Base-by-base conservation (phyloP, 2,888 invertebrate species). In the Spisula solida region DNA sequence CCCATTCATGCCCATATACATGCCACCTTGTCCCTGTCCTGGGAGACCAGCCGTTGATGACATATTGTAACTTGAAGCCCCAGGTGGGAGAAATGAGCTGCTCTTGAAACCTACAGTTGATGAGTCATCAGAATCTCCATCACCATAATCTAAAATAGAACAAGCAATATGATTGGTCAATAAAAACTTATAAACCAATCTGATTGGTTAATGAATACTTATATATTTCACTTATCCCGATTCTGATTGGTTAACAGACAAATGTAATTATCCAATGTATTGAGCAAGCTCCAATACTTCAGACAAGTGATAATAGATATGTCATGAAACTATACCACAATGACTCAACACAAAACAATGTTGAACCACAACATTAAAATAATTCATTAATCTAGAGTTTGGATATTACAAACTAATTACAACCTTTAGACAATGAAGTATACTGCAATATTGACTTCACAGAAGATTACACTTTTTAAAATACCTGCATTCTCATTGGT, bases 1-100 rank as follows among this genome's bases (percentile, higher is more conserved):
- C 92, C 98, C 98, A 97, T 98, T 98, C 96, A 99, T 98, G 92
- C 98, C 98, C 95, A 95, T 96, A 88, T 95, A 96, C 94, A 95
- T 94, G 66, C 95, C 94, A n/a, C 93, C 93, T 47, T 83, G 85
- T 78, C 94, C 93, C 84, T 95, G 94, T 18, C 93, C 93, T 41
- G 92, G 93, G 84, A 94, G 89, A 8, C 94, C 93, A 31, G 91
- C 92, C 34, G 94, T 94, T 18, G 95, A 94, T 0, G 94, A 92
- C 90, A 95, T 94, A 81, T 94, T 93, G 89, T 95, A 95, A 81
- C 94, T 94, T 29, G 93, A 88, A 10, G 93, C 93, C 31, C 94
- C 95, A 86, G 93, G 89, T 78, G 91, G 88, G 79, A 93, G 79
- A 88, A 91, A 92, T 86, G 92, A 92, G 90, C 90, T 90, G 88